Base-by-base conservation (phyloP, 1,140 invertebrate genomes). In the Tetramorium alpestre region DNA sequence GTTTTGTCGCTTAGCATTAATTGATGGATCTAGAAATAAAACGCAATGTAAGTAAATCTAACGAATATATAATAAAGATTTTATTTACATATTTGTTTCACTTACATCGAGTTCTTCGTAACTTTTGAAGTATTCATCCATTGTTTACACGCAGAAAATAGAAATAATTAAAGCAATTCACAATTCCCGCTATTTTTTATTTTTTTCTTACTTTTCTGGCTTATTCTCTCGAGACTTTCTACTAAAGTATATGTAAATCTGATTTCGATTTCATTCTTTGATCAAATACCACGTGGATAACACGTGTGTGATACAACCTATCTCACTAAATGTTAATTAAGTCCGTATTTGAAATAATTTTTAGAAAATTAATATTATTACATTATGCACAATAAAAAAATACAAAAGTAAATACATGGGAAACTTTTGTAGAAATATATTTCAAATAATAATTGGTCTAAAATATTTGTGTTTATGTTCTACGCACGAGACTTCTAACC, bases 1-100 rank as follows among this genome's bases (percentile, higher is more conserved):
- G 99, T 96, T 94, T 97, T 97, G 95, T 99, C 99, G 96, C 97
- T 95, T 41, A 97, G 95, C 98, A 98, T 98, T 65, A 98, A 93
- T 93, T 96, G 96, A 94, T 98, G 98, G 28, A 98, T 95, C 97
- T 98, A 80, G 76, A 91, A 89, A 72, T 69, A 25, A 7, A 69
- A 58, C 5, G 7, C 13, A 22, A 49, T 38, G 22, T 25, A 41
- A 54, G 49, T 72, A 56, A 76, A n/a, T 28, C 54, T 65, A 16
- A 65, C 28, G 49, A 54, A 18, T 62, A 65, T 49, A 60, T 60
- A 44, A 58, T 64, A 38, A 49, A n/a, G 5, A 81, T 86, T 81
- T 56, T 38, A 16, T 38, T 33, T 33, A 78, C 28, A 44, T 25
- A 81, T 18, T 28, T 88, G 1, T 87, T 54, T 47, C 60, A 92